A percentile compares a stretch with the other conserved stretches of the same genome.
Evolutionary conservation across 2,888 invertebrate species (phyloP).

Genomic region (Pristionchus entomophagus): DNA sequence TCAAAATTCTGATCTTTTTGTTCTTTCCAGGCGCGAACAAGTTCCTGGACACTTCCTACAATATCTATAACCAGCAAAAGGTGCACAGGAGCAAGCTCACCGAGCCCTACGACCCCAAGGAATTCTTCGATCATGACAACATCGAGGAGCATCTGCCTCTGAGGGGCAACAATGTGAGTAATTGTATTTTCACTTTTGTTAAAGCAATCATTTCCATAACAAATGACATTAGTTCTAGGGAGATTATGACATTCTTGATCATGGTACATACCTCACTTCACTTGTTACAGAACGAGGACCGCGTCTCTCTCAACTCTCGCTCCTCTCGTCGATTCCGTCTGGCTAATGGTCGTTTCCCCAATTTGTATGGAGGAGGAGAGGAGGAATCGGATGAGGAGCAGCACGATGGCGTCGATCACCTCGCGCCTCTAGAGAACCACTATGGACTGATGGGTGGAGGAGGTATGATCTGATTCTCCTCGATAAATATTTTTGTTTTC

Average conservation of each 20-base stretch:
- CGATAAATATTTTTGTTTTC: no score
- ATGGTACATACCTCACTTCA: no score
- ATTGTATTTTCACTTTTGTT: no score
- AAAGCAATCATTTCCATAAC: background rate
- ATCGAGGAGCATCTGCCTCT: slow-evolving; percentile 43
- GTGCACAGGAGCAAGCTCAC: slow-evolving; percentile 34
- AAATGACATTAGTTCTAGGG: no score
- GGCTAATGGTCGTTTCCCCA: background rate
- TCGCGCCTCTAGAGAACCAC: slow-evolving; percentile 30
- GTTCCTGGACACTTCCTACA: slow-evolving; percentile 65
- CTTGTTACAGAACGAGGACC: slow-evolving; percentile 43
- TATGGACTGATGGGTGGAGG: slow-evolving; percentile 10
- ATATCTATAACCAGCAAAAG: slow-evolving; percentile 69
- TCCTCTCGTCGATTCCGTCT: slow-evolving; percentile 5
- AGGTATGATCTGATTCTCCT: background rate
- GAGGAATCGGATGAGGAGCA: slow-evolving; percentile 45
- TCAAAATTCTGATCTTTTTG: no score
- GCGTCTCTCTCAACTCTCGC: slow-evolving; percentile 39
- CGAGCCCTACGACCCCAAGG: slow-evolving; percentile 37
- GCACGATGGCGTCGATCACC: background rate
- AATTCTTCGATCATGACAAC: slow-evolving; percentile 30
- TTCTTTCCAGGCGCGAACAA: slow-evolving; percentile 58
- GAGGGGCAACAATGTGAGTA: slow-evolving; percentile 47
- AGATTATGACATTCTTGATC: no score
- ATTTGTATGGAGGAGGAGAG: slow-evolving; percentile 40